Conservation (phyloP, 2,797 vertebrate genomes). For the Notolabrus celidotus region DNA sequence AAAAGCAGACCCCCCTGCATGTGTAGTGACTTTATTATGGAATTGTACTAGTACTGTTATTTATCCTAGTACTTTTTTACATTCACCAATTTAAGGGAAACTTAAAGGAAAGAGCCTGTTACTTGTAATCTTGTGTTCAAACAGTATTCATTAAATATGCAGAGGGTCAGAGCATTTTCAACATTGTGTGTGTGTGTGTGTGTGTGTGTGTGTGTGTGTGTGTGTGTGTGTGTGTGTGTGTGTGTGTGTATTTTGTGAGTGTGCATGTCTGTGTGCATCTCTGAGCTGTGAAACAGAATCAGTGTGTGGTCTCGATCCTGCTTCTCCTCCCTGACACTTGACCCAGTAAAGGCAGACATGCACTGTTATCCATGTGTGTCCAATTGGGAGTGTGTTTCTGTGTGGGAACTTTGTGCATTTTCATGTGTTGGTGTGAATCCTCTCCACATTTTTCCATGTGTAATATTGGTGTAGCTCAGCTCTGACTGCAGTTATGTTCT, state of each 20-base stretch:
- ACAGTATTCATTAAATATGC: neutral
- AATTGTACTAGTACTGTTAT: no score
- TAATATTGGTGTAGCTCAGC: neutral
- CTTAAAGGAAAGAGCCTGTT: neutral
- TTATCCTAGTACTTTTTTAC: no score
- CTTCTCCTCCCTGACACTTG: conserved; percentile 23
- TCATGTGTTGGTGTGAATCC: neutral
- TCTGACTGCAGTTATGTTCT: neutral
- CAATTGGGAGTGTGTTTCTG: neutral
- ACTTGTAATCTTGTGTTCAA: neutral
- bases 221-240: conserved; percentile 14
- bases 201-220: conserved; percentile 26
- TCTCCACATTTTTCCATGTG: neutral
- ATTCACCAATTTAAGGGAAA: neutral
- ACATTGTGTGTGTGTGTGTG: neutral
- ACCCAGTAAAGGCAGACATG: conserved; percentile 14
- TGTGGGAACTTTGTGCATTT: neutral
- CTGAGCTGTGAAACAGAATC: conserved; percentile 61
- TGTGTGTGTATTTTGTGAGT: no score
- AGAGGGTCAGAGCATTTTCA: conserved; percentile 3
- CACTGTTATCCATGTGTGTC: neutral
- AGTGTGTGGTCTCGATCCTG: conserved; percentile 8
- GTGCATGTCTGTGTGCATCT: conserved; percentile 33
- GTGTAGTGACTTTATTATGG: neutral
- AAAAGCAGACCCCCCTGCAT: neutral